Evolutionary conservation across 2,888 invertebrate species (phyloP), one percentile per base, ranked within the genome.

Genomic region (Chironomus riparius): DNA sequence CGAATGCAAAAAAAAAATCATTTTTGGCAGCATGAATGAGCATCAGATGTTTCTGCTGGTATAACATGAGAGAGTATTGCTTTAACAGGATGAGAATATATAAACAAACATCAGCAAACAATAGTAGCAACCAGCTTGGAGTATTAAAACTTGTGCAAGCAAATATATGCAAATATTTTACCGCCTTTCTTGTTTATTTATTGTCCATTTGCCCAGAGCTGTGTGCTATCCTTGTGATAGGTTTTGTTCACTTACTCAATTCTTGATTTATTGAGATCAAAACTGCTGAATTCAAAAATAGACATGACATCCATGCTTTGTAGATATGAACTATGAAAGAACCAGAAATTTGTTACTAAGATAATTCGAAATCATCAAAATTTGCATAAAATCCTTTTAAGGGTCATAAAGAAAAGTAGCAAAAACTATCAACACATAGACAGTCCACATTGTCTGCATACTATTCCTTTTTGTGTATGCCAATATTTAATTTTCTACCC

Each of bases 161-260:
- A 65, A 18, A 50, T 15, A 47, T 21, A 62, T 62, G 74, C 74
- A 74, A 74, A 74, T 68, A 74, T 74, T 65, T 38, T 65, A 65
- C 62, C 68, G 74, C 74, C 62, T 65, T 65, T 68, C n/a, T 28
- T 74, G 74, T 74, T 74, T 74, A 68, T 74, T 68, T 74, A 74
- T 74, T 74, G 74, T 74, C 74, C 74, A 74, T 65, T 65, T 65
- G 65, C 65, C 21, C 18, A 24, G 21, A 22, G 65, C 24, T 56
- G 4, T 18, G 18, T 15, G n/a, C n/a, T 15, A 56, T 15, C 56
- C 18, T 15, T 56, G 38, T 1, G 10, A 38, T 0, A 4, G 10
- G 10, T 28, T 28, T 28, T 38, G 1, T 38, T 10, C 38, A 38
- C 10, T 10, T 28, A 28, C 6, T 6, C 28, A 28, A 4, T 38